Evolutionary conservation across 1,140 invertebrate species (phyloP).

Genomic region (Colletes gigas): DNA sequence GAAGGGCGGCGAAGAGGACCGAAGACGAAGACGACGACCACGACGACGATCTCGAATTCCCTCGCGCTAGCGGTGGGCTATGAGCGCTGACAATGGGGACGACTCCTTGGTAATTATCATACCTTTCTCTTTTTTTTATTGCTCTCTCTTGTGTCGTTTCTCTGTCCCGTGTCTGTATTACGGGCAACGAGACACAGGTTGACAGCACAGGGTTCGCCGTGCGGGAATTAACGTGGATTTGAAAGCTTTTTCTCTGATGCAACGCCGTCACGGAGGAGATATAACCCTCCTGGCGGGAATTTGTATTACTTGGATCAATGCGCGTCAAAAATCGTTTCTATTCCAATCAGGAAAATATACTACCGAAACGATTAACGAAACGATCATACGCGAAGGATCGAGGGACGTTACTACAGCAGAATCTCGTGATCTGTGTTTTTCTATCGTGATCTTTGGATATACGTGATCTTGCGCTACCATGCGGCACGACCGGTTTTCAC

Average conservation of each 20-base stretch:
- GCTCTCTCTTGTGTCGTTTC: slow-evolving; percentile 28
- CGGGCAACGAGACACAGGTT: slow-evolving; percentile 24
- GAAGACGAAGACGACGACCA: slow-evolving; percentile 69
- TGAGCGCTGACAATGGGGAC: slow-evolving; percentile 81
- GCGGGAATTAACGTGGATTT: slow-evolving; percentile 48
- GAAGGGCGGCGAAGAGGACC: slow-evolving; percentile 71
- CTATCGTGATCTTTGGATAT: too few species aligned
- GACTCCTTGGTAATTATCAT: slow-evolving; percentile 80
- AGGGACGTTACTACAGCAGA: too few species aligned
- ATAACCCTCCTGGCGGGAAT: not conserved
- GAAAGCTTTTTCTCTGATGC: slow-evolving; percentile 48
- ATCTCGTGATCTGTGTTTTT: too few species aligned
- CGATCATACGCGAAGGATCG: too few species aligned
- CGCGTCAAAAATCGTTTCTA: too few species aligned
- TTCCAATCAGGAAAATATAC: too few species aligned
- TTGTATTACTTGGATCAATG: not conserved
- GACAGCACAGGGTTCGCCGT: slow-evolving; percentile 23
- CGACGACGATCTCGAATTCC: slow-evolving; percentile 66
- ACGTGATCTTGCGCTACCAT: too few species aligned
- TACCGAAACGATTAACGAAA: too few species aligned
- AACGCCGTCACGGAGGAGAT: not conserved
- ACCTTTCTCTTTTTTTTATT: slow-evolving; percentile 64
- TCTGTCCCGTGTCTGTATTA: slow-evolving; percentile 20
- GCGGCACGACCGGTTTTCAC: too few species aligned
- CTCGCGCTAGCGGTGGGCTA: slow-evolving; percentile 75